Percentiles rank a stretch among this genome's conserved stretches.
Evolutionary conservation across 2,797 vertebrate genomes (phyloP).

Genomic region (Euthynnus affinis): DNA sequence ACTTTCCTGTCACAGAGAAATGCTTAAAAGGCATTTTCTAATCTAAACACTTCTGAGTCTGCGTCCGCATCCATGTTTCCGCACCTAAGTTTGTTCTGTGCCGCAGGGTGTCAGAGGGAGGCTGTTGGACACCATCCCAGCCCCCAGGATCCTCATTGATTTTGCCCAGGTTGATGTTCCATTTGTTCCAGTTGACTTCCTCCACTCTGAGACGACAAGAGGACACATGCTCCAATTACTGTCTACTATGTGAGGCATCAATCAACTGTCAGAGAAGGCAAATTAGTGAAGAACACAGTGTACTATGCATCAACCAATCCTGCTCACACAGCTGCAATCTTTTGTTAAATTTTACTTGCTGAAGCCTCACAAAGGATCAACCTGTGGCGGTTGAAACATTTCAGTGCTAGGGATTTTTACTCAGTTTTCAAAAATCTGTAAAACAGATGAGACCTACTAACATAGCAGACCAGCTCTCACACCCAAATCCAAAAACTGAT

Average conservation of each 20-base stretch:
- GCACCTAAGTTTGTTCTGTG: slow-evolving; percentile 48
- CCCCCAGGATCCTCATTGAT: slow-evolving; percentile 94
- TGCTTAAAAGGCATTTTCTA: background rate
- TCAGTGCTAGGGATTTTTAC: background rate
- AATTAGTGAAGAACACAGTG: slow-evolving; percentile 53
- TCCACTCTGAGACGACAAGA: slow-evolving; percentile 89
- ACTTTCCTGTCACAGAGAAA: background rate
- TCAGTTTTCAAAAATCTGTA: background rate
- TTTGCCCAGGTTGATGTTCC: slow-evolving; percentile 93
- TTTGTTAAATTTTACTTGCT: slow-evolving; percentile 22
- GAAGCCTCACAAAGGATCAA: slow-evolving; percentile 1
- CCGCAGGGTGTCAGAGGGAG: background rate
- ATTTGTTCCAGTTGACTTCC: slow-evolving; percentile 98
- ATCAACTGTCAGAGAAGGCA: slow-evolving; percentile 62
- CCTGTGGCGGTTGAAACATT: background rate
- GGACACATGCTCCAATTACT: slow-evolving; percentile 75
- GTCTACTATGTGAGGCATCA: slow-evolving; percentile 65
- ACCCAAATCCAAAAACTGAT: background rate
- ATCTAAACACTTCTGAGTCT: background rate
- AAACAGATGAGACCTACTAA: background rate
- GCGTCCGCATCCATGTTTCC: background rate
- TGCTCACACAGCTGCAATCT: slow-evolving; percentile 40
- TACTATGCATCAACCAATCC: slow-evolving; percentile 37
- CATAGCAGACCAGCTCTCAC: background rate
- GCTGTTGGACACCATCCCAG: slow-evolving; percentile 18